Percentiles rank a stretch among this genome's conserved stretches.
These are phyloP conservation scores for Myodes glareolus DNA, from an alignment of 2,113 vertebrate genomes.

Conservation along the genomic window DNA sequence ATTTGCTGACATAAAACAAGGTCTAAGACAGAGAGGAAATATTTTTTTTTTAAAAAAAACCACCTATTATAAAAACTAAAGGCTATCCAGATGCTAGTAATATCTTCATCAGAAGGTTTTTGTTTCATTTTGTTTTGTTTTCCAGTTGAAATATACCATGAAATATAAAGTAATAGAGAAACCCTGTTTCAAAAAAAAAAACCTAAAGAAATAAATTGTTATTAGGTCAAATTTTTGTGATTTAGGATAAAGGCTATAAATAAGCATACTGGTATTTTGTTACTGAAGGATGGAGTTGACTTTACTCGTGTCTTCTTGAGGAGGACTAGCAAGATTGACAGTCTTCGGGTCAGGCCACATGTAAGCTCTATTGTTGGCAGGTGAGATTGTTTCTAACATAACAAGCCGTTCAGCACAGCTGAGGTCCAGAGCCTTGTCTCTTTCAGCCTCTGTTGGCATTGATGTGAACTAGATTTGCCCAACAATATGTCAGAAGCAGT, in stretches of 20 bases:
- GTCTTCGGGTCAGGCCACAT: slow-evolving; percentile 3
- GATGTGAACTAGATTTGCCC: not conserved
- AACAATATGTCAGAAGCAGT: not conserved
- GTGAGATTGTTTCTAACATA: slow-evolving; percentile 16
- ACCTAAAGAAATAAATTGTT: not conserved
- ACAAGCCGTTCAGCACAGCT: not conserved
- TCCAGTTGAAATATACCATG: not conserved
- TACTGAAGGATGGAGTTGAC: slow-evolving; percentile 10
- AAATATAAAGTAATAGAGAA: not conserved
- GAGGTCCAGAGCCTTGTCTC: not conserved
- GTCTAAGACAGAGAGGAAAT: slow-evolving; percentile 48
- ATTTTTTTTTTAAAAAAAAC: slow-evolving; percentile 41
- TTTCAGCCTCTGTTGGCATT: not conserved
- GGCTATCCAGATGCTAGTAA: slow-evolving; percentile 15
- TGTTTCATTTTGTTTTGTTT: not conserved
- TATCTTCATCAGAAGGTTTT: not conserved
- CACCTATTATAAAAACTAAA: slow-evolving; percentile 16
- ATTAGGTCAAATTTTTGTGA: slow-evolving; percentile 34
- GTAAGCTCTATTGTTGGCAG: not conserved
- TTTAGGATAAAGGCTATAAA: slow-evolving; percentile 23
- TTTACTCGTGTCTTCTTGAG: slow-evolving; percentile 34
- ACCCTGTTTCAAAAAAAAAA: too few species aligned
- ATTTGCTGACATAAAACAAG: slow-evolving; percentile 57
- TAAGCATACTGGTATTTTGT: slow-evolving; percentile 40
- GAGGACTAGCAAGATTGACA: not conserved